Evolutionary conservation across 2,888 invertebrate genomes (phyloP), one percentile per base, ranked within the genome.

Genomic region (Anoplius nigerrimus): DNA sequence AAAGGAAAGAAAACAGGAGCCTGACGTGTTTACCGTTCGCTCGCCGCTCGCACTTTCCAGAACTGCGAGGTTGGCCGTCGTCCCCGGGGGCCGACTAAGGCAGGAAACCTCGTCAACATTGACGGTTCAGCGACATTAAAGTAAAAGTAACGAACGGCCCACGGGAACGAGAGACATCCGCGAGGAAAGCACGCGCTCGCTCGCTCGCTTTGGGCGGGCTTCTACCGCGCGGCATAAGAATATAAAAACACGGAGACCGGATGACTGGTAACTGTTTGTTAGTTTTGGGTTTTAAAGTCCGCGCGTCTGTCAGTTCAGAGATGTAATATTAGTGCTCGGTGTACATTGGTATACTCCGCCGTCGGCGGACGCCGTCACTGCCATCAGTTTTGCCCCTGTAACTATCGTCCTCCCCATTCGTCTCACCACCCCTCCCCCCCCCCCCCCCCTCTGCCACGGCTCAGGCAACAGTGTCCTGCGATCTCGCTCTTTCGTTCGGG

Each of bases 191-290:
- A 55, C 52, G 54, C 59, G 55, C 53, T 42, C 55, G 15, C 34
- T 52, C 52, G 54, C 59, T 54, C 53, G 46, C 55, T 43, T 24
- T 55, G 86, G 86, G 46, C 59, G 64, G 48, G 84, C 83, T n/a
- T 86, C 22, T 53, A 52, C 58, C n/a, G 45, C 16, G 24, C 58
- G n/a, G 8, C 52, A 71, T 80, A 83, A 86, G 87, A 87, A 86
- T 85, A 86, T 87, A 87, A 88, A 88, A 88, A 87, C 87, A 86
- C 84, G 86, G 80, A 88, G 86, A 88, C 88, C 88, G 88, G 88
- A 88, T 89, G 88, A 88, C 88, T 88, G 88, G 85, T 82, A 82
- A 86, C 85, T 88, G 88, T 89, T 89, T 89, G 87, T 89, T 89
- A 88, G 87, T 87, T 86, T 89, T 89, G 84, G 84, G 83, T 86